phyloP scores from a whole-genome alignment of 2,797 vertebrate genomes.

The Enteromius argenteus region DNA sequence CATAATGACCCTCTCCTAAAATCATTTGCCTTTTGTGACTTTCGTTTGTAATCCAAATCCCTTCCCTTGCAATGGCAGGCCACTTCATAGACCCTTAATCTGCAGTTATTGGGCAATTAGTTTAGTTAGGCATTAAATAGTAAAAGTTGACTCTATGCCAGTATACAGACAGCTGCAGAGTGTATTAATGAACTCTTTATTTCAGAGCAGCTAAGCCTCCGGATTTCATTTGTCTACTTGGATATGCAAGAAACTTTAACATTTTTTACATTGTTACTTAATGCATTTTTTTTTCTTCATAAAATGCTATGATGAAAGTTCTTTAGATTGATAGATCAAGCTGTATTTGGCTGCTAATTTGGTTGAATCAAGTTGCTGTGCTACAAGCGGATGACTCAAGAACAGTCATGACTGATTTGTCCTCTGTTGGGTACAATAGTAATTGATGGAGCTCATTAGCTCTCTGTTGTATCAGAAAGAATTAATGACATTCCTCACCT shows the following conservation, averaged over 20 bases:
- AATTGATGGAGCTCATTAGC: conserved; percentile 30
- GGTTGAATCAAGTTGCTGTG: background rate
- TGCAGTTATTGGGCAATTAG: conserved; percentile 41
- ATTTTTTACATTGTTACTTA: background rate
- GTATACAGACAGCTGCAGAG: conserved; percentile 32
- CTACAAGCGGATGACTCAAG: background rate
- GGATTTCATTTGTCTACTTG: background rate
- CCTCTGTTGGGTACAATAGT: background rate
- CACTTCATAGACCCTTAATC: conserved; percentile 17
- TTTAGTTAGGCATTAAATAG: conserved; percentile 32
- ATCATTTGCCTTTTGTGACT: conserved; percentile 54
- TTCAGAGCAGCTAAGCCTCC: conserved; percentile 1
- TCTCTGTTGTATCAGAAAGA: conserved; percentile 29
- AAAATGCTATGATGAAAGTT: background rate
- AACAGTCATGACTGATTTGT: conserved; percentile 26
- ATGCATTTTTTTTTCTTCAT: background rate
- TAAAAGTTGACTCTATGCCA: conserved; percentile 18
- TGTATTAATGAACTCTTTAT: conserved; percentile 37
- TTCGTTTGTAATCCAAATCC: conserved; percentile 40
- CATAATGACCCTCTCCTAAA: conserved; percentile 50
- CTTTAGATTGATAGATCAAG: background rate
- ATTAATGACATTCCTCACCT: conserved; percentile 35
- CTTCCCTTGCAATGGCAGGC: conserved; percentile 30
- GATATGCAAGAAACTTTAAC: background rate
- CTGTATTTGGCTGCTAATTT: background rate